These are phyloP conservation scores for Ellobius talpinus DNA, from an alignment of 2,113 vertebrate species.

Conservation along the genomic window DNA sequence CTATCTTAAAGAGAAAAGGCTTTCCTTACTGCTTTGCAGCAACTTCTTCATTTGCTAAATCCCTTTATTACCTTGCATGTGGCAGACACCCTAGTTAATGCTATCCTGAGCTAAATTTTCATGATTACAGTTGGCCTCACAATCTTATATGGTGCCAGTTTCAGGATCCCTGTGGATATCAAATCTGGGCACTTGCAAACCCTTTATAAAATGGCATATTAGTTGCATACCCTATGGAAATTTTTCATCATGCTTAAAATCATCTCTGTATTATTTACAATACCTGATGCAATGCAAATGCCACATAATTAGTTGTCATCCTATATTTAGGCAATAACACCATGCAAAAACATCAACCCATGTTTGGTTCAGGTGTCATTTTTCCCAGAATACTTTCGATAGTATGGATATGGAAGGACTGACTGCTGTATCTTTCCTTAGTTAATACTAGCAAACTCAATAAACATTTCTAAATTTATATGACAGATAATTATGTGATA, in stretches of 20 bases:
- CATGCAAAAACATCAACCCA: neutral
- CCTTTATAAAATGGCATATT: neutral
- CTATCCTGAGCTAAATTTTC: neutral
- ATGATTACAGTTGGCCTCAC: neutral
- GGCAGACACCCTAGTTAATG: neutral
- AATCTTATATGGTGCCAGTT: neutral
- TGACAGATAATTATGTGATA: neutral
- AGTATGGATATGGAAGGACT: neutral
- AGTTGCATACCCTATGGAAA: neutral
- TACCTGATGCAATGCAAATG: neutral
- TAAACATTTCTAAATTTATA: neutral
- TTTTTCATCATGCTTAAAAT: neutral
- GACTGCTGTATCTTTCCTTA: neutral
- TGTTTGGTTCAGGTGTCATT: neutral
- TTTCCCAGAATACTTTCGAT: neutral
- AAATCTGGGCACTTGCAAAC: neutral
- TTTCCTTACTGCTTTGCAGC: neutral
- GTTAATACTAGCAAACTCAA: slow-evolving; percentile 19
- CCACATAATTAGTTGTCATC: neutral
- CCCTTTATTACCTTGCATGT: neutral
- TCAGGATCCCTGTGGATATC: neutral
- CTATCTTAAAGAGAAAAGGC: slow-evolving; percentile 1
- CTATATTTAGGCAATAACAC: neutral
- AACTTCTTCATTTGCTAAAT: slow-evolving; percentile 11
- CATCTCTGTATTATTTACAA: neutral